Evolutionary conservation across 2,113 vertebrate species (phyloP).

Genomic region (Polypterus senegalus): DNA sequence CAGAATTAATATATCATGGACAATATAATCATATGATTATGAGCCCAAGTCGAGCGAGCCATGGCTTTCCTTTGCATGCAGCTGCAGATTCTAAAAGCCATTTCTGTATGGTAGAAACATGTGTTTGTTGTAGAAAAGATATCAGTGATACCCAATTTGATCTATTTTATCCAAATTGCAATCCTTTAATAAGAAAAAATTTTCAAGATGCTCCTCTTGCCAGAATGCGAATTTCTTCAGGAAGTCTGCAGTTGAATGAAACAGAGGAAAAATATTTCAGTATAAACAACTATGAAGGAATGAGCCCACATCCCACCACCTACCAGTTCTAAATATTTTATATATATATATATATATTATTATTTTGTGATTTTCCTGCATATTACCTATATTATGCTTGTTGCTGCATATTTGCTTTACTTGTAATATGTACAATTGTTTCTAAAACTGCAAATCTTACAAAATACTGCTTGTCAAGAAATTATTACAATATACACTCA

Average conservation of each 20-base stretch:
- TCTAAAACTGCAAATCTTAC: too few species aligned
- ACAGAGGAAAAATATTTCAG: conserved; percentile 55
- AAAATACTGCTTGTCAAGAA: too few species aligned
- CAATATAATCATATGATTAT: conserved; percentile 66
- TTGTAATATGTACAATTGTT: too few species aligned
- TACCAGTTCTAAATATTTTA: conserved; percentile 17
- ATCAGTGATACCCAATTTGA: conserved; percentile 81
- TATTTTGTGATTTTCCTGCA: too few species aligned
- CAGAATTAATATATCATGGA: conserved; percentile 76
- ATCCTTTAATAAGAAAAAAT: conserved; percentile 48
- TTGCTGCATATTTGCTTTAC: too few species aligned
- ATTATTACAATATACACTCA: too few species aligned
- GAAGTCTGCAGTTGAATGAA: conserved; percentile 83
- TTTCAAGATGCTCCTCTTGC: conserved; percentile 45
- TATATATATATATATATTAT: too few species aligned
- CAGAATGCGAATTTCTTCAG: conserved; percentile 72
- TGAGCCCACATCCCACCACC: conserved; percentile 19
- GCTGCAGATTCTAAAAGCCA: conserved; percentile 32
- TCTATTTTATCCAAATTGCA: conserved; percentile 58
- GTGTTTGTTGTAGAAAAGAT: conserved; percentile 51
- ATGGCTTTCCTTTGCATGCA: conserved; percentile 41
- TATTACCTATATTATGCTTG: too few species aligned
- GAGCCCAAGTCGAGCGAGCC: conserved; percentile 27
- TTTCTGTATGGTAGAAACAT: conserved; percentile 36
- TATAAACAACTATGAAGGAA: conserved; percentile 21